These are phyloP conservation scores for Theonella swinhoei DNA, from an alignment of 37 sponge, comb jelly and placozoan species.

Conservation along the genomic window DNA sequence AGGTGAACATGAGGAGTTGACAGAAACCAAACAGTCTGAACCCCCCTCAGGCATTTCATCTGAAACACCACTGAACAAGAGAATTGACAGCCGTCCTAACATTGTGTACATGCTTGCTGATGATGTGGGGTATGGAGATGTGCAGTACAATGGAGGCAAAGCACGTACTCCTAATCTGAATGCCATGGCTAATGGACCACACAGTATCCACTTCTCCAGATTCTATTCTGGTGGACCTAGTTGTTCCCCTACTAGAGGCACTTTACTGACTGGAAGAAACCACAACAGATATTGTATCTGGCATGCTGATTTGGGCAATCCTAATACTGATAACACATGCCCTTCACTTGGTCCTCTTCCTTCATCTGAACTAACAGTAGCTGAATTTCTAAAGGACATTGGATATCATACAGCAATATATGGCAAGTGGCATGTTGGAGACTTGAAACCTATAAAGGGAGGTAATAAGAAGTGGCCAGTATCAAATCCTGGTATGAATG, in stretches of 20 bases:
- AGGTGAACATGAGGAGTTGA: too few species aligned
- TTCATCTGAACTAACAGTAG: constrained; percentile 14
- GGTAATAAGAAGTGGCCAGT: constrained; percentile 29
- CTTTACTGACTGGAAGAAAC: constrained; percentile 70
- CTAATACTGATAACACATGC: constrained; percentile 15
- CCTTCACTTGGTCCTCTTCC: constrained; percentile 36
- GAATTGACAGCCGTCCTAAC: constrained; percentile 34
- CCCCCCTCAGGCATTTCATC: too few species aligned
- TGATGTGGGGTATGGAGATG: constrained; percentile 78
- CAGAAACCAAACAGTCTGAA: too few species aligned
- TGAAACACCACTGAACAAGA: too few species aligned
- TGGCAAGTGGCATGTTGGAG: constrained; percentile 32
- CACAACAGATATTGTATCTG: constrained; percentile 77
- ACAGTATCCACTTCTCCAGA: constrained; percentile 38
- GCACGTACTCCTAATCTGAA: constrained; percentile 56
- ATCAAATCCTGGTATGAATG: constrained; percentile 54
- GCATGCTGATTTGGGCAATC: constrained; percentile 33
- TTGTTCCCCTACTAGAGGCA: constrained; percentile 71
- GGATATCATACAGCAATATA: constrained; percentile 11
- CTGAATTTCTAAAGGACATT: not conserved
- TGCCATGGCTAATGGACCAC: constrained; percentile 42
- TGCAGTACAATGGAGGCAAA: constrained; percentile 56
- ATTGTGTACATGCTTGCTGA: constrained; percentile 62
- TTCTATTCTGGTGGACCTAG: constrained; percentile 63
- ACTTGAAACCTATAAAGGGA: not conserved